Evolutionary conservation across 2,113 vertebrate species (phyloP), one percentile per base, ranked within the genome.

Genomic region (Motacilla alba): DNA sequence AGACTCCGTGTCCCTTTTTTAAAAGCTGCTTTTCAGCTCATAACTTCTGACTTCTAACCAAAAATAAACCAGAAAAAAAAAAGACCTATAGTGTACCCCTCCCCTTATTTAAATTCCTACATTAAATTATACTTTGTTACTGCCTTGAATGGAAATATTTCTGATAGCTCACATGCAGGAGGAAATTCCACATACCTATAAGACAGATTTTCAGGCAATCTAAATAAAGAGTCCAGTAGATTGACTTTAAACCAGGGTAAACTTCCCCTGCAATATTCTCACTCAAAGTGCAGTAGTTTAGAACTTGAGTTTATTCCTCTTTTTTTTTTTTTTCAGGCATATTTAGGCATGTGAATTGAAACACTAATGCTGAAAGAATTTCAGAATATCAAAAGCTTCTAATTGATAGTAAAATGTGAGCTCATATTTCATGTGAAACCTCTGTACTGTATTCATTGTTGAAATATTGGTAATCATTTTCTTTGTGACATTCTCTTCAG

Each of bases 381-480:
- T 97, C 74, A 92, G 78, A 73, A 90, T 96, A 97, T 91, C 87
- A 91, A 93, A 97, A 95, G 73, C 84, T 94, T 79, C 86, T 97
- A 96, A 97, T 86, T 96, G 86, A 96, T 83, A 93, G 83, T 90
- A 97, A 97, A 97, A 96, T 94, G 56, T 87, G 75, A 97, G 88
- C 90, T 93, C 96, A 96, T 92, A 97, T 97, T 94, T 89, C 89
- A 92, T 66, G 74, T 84, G 72, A 95, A 96, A 93, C 26, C 7
- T 16, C 66, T 93, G 85, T 90, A 90, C 47, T 94, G 56, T 69
- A 81, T 62, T 94, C 60, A 82, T 89, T 93, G 62, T 81, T 96
- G 78, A 96, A 98, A 97, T 96, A 96, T 97, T 87, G 72, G 49
- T 77, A 95, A 97, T 97, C 4, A 95, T 97, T 98, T 96, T 92